Base-by-base conservation (phyloP, 2,797 vertebrate species). In the Borostomias antarcticus region DNA sequence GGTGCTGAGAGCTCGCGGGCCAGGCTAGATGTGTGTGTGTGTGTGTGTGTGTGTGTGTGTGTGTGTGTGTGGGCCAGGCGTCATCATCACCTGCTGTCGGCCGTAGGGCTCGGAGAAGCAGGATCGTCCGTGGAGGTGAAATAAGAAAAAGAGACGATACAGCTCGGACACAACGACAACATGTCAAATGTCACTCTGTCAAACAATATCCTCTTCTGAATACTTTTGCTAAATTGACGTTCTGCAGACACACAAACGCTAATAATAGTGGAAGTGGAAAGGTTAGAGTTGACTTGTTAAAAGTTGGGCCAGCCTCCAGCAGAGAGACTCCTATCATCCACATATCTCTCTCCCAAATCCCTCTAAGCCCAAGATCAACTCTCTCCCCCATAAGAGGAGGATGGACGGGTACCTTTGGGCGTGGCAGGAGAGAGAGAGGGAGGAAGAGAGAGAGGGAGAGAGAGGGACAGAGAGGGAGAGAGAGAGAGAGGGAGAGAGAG, bases 401-500 rank as follows among this genome's bases (percentile, higher is more conserved):
- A 45, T 10, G 52, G 35, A 62, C 10, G 23, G 11, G 11, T 37
- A 32, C 33, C 56, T 25, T 10, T 35, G 58, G 58, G 9, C 21
- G 37, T 43, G 60, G 5, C 53, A 48, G 63, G 33, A 13, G 15
- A 35, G 53, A 21, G 66, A 54, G 66, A 52, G 35, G 37, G 30
- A 48, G 7, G 32, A 17, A 69, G 50, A 29, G 29, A 37, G 25
- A 6, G 58, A 77, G 81, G n/a, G n/a, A n/a, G 57, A 30, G 35
- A 50, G 52, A 52, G 45, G 29, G 60, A 52, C 17, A 21, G 66
- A 54, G 66, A 52, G 35, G 37, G 30, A 48, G 7, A 45, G 25
- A 69, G 50, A 29, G 29, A 37, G 25, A 6, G 58, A 77, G 81
- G 79, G 73, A 60, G 67, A 57, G 51, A n/a, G n/a, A n/a, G n/a